Evolutionary conservation across 2,888 invertebrate species (phyloP).

Genomic region (Norana najaformis): DNA sequence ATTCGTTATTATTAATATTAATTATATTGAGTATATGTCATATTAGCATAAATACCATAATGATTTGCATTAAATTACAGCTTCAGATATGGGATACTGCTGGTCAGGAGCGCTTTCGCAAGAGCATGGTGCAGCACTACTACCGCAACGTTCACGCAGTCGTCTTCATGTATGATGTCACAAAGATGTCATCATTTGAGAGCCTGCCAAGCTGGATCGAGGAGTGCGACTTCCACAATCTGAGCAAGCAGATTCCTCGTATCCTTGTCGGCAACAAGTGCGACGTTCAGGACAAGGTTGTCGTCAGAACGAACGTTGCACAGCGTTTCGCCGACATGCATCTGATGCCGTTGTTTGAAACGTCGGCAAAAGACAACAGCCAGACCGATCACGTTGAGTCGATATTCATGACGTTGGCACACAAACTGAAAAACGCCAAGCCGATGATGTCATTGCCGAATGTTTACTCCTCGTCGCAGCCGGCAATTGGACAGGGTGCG

Average conservation of each 20-base stretch:
- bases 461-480: background rate
- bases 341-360: slow-evolving; percentile 80
- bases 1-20: too few relatives aligned
- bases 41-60: too few relatives aligned
- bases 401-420: slow-evolving; percentile 80
- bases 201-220: slow-evolving; percentile 75
- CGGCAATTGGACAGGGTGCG: background rate
- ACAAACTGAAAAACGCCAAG: slow-evolving; percentile 73
- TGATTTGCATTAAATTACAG: slow-evolving; percentile 27
- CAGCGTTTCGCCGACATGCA: slow-evolving; percentile 67
- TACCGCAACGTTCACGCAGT: slow-evolving; percentile 83
- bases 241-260: slow-evolving; percentile 70
- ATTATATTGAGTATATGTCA: too few relatives aligned
- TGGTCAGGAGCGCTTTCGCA: slow-evolving; percentile 78
- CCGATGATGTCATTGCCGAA: slow-evolving; percentile 66
- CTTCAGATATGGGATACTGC: slow-evolving; percentile 69
- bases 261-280: slow-evolving; percentile 76
- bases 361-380: slow-evolving; percentile 76
- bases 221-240: slow-evolving; percentile 74
- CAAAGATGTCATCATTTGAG: slow-evolving; percentile 71
- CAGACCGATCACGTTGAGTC: slow-evolving; percentile 78
- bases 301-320: slow-evolving; percentile 74
- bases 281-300: slow-evolving; percentile 68
- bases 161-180: slow-evolving; percentile 82
- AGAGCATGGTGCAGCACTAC: slow-evolving; percentile 72